Evolutionary conservation across 2,888 invertebrate species (phyloP), one percentile per base, ranked within the genome.

Genomic region (Drosophila lacicola): DNA sequence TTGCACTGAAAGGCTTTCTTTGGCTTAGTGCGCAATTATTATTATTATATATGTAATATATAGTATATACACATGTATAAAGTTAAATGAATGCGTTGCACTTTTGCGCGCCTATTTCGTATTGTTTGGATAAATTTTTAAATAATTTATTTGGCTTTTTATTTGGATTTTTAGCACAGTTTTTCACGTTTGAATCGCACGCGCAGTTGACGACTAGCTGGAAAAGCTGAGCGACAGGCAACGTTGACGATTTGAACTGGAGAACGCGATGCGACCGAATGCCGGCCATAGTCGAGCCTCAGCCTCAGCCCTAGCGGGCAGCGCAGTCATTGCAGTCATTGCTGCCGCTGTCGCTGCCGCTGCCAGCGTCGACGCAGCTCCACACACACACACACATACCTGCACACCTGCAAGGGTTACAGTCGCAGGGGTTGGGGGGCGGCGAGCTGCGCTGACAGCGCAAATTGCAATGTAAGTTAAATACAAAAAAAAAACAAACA

Each of bases 201-300:
- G 77, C 76, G 74, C 74, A 71, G 46, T 66, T 45, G 36, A 46
- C 19, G 17, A 37, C 37, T 21, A 14, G 33, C 51, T 45, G 45
- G 57, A 47, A 36, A 53, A 65, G n/a, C 17, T 34, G 4, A 49
- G 44, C 69, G 69, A 58, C 60, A 39, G 25, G 3, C 19, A 37
- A 53, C 62, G 44, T 65, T 75, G 69, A 81, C 87, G 87, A 71
- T 81, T 89, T 83, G 64, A 79, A 79, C 89, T 77, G 78, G 90
- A 80, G 90, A 88, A 90, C 90, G 88, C 86, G 83, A 82, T 81
- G 81, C 74, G 80, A 90, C 80, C 82, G 90, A 91, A 90, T 90
- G 91, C 90, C 89, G 90, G 78, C 71, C 73, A 62, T 73, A 70
- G 70, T 51, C 66, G 65, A 70, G 78, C 39, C 77, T 57, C 74